phyloP scores from a whole-genome alignment of 2,888 invertebrate genomes.

The Hypena proboscidalis region DNA sequence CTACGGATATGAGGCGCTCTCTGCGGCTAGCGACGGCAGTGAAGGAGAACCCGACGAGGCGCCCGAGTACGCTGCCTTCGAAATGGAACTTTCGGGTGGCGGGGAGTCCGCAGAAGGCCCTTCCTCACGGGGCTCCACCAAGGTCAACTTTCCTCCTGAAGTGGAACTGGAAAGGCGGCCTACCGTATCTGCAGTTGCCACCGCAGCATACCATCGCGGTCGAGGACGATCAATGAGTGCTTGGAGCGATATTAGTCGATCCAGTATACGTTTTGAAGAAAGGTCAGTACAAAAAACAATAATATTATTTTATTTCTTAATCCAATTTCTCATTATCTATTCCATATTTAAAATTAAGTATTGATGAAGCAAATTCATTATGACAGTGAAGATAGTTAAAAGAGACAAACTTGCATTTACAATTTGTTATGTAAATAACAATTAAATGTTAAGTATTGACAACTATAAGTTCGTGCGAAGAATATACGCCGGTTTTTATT shows the following conservation, averaged over 20 bases:
- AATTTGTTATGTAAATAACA: no score
- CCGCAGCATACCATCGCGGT: slow-evolving; percentile 80
- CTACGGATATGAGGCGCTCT: slow-evolving; percentile 81
- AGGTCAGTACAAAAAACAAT: slow-evolving; percentile 78
- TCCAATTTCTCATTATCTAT: no score
- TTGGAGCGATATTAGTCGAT: slow-evolving; percentile 94
- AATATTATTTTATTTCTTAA: not conserved
- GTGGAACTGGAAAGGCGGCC: slow-evolving; percentile 80
- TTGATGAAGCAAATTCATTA: no score
- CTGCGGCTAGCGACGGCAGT: slow-evolving; percentile 80
- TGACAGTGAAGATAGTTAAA: no score
- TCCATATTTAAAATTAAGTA: no score
- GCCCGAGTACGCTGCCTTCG: slow-evolving; percentile 74
- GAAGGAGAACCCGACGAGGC: slow-evolving; percentile 74
- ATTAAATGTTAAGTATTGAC: no score
- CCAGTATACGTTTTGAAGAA: slow-evolving; percentile 92
- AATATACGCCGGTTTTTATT: no score
- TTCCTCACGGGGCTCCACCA: slow-evolving; percentile 82
- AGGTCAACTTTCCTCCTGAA: slow-evolving; percentile 88
- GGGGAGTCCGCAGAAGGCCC: slow-evolving; percentile 75
- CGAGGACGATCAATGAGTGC: slow-evolving; percentile 93
- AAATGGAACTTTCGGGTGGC: slow-evolving; percentile 77
- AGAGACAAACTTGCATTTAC: no score
- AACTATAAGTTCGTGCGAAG: no score
- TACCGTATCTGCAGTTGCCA: slow-evolving; percentile 70